Evolutionary conservation across 2,888 invertebrate species (phyloP).

Genomic region (Strigamia maritima): DNA sequence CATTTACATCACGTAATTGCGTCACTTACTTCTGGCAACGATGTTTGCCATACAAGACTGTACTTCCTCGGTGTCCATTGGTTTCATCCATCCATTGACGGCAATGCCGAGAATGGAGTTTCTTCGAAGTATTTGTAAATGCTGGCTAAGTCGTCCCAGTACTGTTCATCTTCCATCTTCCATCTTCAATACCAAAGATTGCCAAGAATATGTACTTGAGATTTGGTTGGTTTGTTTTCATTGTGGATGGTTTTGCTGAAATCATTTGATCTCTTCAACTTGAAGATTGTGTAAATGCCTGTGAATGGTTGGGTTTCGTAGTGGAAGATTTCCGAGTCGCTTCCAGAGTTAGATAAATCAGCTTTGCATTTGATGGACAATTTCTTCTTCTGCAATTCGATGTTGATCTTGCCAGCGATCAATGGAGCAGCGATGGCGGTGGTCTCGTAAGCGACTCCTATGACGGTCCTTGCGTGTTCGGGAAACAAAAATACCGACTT

Average conservation of each 20-base stretch:
- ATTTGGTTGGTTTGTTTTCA: not conserved
- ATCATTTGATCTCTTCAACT: too few relatives aligned
- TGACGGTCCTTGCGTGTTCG: not conserved
- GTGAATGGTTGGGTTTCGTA: not conserved
- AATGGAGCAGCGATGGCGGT: not conserved
- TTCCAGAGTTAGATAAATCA: not conserved
- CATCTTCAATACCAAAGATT: not conserved
- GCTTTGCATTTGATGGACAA: not conserved
- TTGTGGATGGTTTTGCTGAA: too few relatives aligned
- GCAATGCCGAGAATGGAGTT: not conserved
- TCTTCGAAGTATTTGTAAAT: not conserved
- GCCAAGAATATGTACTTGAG: not conserved
- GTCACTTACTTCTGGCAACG: not conserved
- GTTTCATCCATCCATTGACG: not conserved
- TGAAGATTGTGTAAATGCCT: not conserved
- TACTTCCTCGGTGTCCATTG: too few relatives aligned
- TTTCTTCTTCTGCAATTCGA: not conserved
- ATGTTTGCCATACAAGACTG: not conserved
- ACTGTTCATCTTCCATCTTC: not conserved
- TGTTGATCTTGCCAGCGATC: not conserved
- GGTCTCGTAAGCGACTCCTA: not conserved
- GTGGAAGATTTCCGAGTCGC: too few relatives aligned
- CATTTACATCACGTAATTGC: too few relatives aligned
- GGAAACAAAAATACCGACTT: too few relatives aligned
- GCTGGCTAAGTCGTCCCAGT: not conserved